Percentiles rank a stretch among this genome's conserved stretches.
These are phyloP conservation scores for Threskiornis aethiopicus DNA, from an alignment of 2,797 vertebrate genomes.

Conservation along the genomic window DNA sequence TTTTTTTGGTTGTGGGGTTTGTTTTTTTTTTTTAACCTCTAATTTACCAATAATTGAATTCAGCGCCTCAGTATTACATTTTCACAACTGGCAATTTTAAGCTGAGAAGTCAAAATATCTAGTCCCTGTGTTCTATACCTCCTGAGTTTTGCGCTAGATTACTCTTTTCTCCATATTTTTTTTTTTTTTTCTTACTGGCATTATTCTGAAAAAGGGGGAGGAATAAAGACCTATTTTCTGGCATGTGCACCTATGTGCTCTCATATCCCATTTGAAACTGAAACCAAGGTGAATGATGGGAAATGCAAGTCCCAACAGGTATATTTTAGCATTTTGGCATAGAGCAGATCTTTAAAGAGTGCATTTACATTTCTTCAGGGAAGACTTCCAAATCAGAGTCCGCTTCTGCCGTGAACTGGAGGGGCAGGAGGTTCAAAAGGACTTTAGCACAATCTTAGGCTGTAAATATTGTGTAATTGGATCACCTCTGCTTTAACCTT, in stretches of 20 bases:
- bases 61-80: background rate
- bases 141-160: background rate
- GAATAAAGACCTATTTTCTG: background rate
- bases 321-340: background rate
- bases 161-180: background rate
- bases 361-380: background rate
- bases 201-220: background rate
- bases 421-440: constrained; percentile 75
- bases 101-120: background rate
- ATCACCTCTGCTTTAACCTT: constrained; percentile 81
- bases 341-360: background rate
- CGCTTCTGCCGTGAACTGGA: background rate
- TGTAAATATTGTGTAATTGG: constrained; percentile 82
- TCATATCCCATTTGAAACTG: background rate
- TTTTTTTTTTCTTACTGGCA: background rate
- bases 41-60: background rate
- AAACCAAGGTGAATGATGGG: background rate
- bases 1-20: background rate
- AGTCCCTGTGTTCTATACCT: background rate
- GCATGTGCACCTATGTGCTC: background rate
- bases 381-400: background rate
- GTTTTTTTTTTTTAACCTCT: background rate
- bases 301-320: background rate
- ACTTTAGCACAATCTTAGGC: constrained; percentile 78
- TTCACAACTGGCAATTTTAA: background rate